phyloP scores from a whole-genome alignment of 2,888 invertebrate species.

The Campopleginae sp. region DNA sequence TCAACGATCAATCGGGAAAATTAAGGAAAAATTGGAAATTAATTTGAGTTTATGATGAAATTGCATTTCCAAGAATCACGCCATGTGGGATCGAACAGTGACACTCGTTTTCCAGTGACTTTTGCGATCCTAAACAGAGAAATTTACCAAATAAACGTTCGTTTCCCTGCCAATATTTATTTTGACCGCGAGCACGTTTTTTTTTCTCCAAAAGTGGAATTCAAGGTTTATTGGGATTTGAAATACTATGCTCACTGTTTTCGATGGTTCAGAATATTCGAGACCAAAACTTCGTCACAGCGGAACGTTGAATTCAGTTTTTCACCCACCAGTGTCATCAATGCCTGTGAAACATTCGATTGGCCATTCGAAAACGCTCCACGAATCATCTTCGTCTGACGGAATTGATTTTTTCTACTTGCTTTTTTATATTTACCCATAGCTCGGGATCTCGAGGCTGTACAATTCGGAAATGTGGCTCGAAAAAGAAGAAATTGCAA shows the following conservation, averaged over 20 bases:
- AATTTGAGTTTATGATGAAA: background rate
- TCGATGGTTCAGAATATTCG: background rate
- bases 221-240: background rate
- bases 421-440: background rate
- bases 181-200: background rate
- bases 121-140: background rate
- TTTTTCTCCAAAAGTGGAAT: background rate
- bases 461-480: background rate
- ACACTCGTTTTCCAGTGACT: background rate
- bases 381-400: background rate
- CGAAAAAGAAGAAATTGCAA: background rate
- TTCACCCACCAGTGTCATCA: background rate
- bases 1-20: conserved; percentile 34
- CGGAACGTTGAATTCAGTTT: background rate
- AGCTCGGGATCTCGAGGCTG: background rate
- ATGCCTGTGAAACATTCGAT: background rate
- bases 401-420: background rate
- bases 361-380: background rate
- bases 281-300: background rate
- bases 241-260: background rate
- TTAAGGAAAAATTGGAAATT: conserved; percentile 1
- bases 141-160: background rate
- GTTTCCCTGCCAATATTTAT: background rate
- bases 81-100: background rate
- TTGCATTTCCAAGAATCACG: background rate